A percentile compares a stretch with the other conserved stretches of the same genome.
Evolutionary conservation across 2,888 invertebrate genomes (phyloP).

Genomic region (Acholoe squamosa): DNA sequence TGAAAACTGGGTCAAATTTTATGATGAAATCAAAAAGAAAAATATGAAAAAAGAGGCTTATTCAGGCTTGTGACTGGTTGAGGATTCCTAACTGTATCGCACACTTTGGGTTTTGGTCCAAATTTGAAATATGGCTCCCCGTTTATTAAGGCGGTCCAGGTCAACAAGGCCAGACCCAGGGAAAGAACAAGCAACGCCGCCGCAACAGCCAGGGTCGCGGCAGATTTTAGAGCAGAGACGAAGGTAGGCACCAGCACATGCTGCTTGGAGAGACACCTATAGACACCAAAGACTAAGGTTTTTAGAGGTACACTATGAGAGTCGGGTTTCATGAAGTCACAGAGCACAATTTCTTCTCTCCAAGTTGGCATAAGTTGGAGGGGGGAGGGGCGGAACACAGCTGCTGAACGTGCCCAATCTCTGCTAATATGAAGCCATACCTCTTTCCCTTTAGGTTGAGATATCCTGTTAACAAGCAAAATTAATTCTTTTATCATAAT

Average conservation of each 20-base stretch:
- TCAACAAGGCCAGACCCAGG: constrained; percentile 21
- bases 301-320: too few species aligned
- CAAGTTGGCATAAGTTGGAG: not conserved
- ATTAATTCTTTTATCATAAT: too few species aligned
- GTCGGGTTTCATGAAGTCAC: too few species aligned
- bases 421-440: not conserved
- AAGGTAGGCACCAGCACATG: constrained; percentile 44
- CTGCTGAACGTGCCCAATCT: not conserved
- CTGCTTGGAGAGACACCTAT: constrained; percentile 2
- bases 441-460: too few species aligned
- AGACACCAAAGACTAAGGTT: too few species aligned
- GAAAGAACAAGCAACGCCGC: constrained; percentile 58
- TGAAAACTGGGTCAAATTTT: not conserved
- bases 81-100: not conserved
- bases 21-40: not conserved
- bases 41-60: not conserved
- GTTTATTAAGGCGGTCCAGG: constrained; percentile 29
- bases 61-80: not conserved
- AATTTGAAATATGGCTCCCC: not conserved
- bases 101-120: constrained; percentile 8
- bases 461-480: too few species aligned
- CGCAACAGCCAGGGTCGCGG: constrained; percentile 40
- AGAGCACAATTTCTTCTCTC: not conserved
- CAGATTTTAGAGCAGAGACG: constrained; percentile 15
- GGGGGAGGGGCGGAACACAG: not conserved